These are phyloP conservation scores for Phalacrocorax aristotelis DNA, from an alignment of 2,113 vertebrate species.

Conservation along the genomic window DNA sequence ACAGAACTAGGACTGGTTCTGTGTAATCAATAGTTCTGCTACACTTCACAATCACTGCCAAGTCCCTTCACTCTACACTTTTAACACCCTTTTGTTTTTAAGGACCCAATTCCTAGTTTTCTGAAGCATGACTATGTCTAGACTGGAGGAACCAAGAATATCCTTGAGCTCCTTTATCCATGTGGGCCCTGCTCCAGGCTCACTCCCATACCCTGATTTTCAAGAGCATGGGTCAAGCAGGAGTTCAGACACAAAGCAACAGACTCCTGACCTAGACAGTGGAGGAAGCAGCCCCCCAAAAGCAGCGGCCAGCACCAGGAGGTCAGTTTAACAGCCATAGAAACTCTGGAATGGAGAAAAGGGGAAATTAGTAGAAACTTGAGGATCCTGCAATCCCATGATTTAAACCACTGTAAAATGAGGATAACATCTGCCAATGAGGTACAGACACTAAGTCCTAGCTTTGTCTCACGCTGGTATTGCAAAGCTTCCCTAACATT, in stretches of 20 bases:
- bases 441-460: background rate
- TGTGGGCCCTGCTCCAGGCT: background rate
- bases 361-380: background rate
- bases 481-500: background rate
- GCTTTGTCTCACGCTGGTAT: background rate
- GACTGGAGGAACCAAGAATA: background rate
- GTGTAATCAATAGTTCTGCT: background rate
- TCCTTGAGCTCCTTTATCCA: background rate
- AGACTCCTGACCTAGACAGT: background rate
- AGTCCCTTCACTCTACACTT: background rate
- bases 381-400: background rate
- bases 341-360: background rate
- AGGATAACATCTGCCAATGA: background rate
- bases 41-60: background rate
- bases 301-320: background rate
- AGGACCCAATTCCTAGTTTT: background rate
- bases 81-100: background rate
- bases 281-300: background rate
- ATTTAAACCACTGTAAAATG: conserved; percentile 1
- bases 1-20: background rate
- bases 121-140: background rate
- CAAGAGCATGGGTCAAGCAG: background rate
- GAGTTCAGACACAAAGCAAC: background rate
- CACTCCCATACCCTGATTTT: background rate
- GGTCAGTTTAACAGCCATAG: background rate